phyloP scores from a whole-genome alignment of 1,140 invertebrate species.

The Caenorhabditis tropicalis region DNA sequence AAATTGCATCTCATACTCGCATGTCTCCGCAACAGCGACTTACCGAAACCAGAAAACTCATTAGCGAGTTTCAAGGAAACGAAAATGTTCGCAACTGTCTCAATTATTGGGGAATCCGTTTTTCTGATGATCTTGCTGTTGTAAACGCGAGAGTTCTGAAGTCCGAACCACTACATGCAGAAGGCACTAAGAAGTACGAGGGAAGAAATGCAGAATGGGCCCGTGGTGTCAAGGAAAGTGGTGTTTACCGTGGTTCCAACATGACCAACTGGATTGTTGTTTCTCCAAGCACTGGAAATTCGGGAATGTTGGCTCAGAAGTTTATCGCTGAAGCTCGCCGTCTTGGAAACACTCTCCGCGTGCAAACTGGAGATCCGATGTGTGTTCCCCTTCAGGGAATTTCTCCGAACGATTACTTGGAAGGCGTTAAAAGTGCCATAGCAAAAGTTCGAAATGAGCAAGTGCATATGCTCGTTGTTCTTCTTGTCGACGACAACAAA shows the following conservation, averaged over 20 bases:
- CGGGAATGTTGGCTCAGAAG: background rate
- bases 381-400: background rate
- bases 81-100: background rate
- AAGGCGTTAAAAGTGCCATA: conserved; percentile 11
- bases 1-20: conserved; percentile 22
- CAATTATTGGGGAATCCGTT: conserved; percentile 36
- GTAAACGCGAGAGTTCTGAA: conserved; percentile 2
- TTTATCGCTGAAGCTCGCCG: background rate
- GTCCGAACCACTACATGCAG: conserved; percentile 14
- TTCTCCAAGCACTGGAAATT: background rate
- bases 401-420: conserved; percentile 22
- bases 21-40: conserved; percentile 19
- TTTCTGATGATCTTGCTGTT: conserved; percentile 41
- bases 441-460: conserved; percentile 1
- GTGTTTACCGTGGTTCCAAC: conserved; percentile 38
- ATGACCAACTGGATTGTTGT: conserved; percentile 50
- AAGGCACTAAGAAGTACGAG: background rate
- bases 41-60: background rate
- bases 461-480: conserved; percentile 49
- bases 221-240: conserved; percentile 42
- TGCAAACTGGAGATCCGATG: conserved; percentile 29
- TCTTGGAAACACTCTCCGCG: conserved; percentile 32
- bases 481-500: conserved; percentile 54
- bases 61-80: background rate
- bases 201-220: conserved; percentile 54